These are phyloP conservation scores for Vesta saturnalis DNA, from an alignment of 2,888 invertebrate genomes.

Conservation along the genomic window DNA sequence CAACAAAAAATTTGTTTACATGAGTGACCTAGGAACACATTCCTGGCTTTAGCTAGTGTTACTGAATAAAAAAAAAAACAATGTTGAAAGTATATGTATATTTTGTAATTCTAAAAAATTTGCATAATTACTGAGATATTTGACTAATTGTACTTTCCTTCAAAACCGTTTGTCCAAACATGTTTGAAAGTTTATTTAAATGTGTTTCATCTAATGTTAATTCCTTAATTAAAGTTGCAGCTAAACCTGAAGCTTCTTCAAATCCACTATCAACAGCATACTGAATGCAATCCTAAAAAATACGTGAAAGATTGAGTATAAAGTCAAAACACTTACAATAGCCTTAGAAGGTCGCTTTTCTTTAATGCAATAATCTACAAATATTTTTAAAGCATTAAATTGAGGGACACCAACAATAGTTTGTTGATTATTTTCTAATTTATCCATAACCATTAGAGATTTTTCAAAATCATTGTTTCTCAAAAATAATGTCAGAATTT, in stretches of 20 bases:
- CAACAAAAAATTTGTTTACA: too few relatives aligned
- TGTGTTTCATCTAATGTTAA: conserved; percentile 64
- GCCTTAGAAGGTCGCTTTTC: conserved; percentile 65
- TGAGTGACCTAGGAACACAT: too few relatives aligned
- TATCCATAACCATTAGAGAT: conserved; percentile 65
- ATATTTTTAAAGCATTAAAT: conserved; percentile 62
- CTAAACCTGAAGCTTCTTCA: conserved; percentile 61
- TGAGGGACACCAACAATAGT: conserved; percentile 68
- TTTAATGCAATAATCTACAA: conserved; percentile 67
- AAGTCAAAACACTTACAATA: too few relatives aligned
- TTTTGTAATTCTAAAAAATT: background rate
- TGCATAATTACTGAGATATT: background rate
- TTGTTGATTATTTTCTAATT: conserved; percentile 64
- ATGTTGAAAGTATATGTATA: too few relatives aligned
- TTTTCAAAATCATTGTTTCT: conserved; percentile 65
- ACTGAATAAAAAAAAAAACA: too few relatives aligned
- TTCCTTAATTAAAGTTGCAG: conserved; percentile 55
- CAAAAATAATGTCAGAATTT: conserved; percentile 64
- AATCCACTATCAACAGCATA: conserved; percentile 69
- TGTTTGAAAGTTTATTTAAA: conserved; percentile 61
- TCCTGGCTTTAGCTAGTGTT: too few relatives aligned
- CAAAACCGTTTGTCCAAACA: conserved; percentile 59
- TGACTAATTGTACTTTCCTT: background rate
- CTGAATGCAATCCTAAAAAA: conserved; percentile 64
- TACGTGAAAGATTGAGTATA: too few relatives aligned